phyloP scores from a whole-genome alignment of 53 echinoderm and acorn worm genomes.

The Luidia sarsii region DNA sequence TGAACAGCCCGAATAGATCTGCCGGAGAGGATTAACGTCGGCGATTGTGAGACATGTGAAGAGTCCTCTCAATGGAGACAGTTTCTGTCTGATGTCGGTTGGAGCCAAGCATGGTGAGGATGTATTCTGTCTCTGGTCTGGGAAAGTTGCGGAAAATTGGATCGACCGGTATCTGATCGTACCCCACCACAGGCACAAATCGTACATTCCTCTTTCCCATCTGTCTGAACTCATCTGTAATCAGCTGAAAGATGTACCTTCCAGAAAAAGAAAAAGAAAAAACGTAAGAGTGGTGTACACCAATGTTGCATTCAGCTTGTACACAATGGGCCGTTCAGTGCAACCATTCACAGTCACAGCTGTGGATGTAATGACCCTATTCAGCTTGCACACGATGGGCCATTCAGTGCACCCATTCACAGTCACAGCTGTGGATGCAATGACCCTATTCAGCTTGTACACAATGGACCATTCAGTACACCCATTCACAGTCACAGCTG shows the following conservation, averaged over 20 bases:
- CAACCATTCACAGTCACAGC: not conserved
- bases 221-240: slow-evolving; percentile 27
- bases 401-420: too few species aligned
- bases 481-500: too few species aligned
- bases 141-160: not conserved
- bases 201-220: slow-evolving; percentile 20
- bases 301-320: not conserved
- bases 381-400: too few species aligned
- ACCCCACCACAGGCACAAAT: slow-evolving; percentile 41
- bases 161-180: not conserved
- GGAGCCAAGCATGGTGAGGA: not conserved
- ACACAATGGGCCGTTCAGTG: not conserved
- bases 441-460: too few species aligned
- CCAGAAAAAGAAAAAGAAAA: not conserved
- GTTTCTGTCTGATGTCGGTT: not conserved
- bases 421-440: too few species aligned
- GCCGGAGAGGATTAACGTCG: not conserved
- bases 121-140: not conserved
- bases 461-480: too few species aligned
- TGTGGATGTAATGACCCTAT: too few species aligned
- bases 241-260: slow-evolving; percentile 42
- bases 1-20: not conserved
- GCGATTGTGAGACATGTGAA: not conserved
- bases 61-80: not conserved
- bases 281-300: not conserved